Evolutionary conservation across 2,797 vertebrate species (phyloP).

Genomic region (Chlorospingus semifuscus): DNA sequence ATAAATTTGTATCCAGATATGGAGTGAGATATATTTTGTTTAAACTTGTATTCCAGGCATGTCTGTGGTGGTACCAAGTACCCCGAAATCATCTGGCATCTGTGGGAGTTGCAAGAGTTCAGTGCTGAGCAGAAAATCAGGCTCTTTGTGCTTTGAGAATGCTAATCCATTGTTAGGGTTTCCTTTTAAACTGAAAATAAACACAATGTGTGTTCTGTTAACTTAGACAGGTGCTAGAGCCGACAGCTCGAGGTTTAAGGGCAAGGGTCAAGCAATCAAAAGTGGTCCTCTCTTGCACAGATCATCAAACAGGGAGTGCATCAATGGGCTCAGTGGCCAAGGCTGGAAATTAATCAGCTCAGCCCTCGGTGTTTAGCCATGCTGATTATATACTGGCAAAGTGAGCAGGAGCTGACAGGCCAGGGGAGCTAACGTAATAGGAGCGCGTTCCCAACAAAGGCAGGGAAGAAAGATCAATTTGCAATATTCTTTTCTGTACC

Average conservation of each 20-base stretch:
- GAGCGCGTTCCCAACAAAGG: constrained; percentile 84
- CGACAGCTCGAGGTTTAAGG: constrained; percentile 70
- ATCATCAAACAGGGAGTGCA: constrained; percentile 88
- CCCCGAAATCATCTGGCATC: not conserved
- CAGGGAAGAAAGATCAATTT: constrained; percentile 91
- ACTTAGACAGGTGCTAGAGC: constrained; percentile 75
- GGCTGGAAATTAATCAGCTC: constrained; percentile 88
- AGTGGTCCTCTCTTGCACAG: constrained; percentile 87
- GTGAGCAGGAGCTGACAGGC: constrained; percentile 73
- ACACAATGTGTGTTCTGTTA: constrained; percentile 56
- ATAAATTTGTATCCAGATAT: not conserved
- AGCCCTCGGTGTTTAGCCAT: constrained; percentile 83
- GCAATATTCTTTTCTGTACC: constrained; percentile 88
- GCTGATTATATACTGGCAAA: constrained; percentile 78
- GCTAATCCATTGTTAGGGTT: constrained; percentile 66
- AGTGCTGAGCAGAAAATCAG: constrained; percentile 29
- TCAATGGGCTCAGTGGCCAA: constrained; percentile 83
- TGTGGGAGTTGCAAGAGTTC: constrained; percentile 4
- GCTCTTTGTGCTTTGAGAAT: constrained; percentile 45
- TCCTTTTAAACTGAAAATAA: constrained; percentile 54
- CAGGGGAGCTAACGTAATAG: constrained; percentile 80
- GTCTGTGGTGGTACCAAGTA: not conserved
- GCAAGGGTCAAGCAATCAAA: constrained; percentile 90
- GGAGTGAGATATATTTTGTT: not conserved
- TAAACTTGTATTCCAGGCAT: not conserved